Base-by-base conservation (phyloP, 2,113 vertebrate genomes). In the Melanerpes aurifrons region DNA sequence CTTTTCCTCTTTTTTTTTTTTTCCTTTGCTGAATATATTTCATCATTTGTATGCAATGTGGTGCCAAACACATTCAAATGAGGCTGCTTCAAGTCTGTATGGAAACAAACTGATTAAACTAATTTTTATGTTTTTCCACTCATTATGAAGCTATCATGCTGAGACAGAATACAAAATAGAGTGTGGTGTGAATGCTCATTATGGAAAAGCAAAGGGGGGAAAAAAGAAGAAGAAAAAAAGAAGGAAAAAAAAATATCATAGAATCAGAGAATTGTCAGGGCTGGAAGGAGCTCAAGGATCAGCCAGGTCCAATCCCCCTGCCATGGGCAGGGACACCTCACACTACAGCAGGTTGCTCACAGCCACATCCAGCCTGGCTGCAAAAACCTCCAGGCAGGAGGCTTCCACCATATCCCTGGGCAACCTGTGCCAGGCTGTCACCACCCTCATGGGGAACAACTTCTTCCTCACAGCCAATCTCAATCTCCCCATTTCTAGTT, bases 81-180 rank as follows among this genome's bases (percentile, higher is more conserved):
- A 75, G 66, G 43, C 32, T 83, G 35, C 50, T 57, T 81, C 31
- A 89, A 92, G n/a, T 47, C 12, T 32, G 13, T 64, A 50, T 47
- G 37, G 48, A 87, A 92, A 89, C 66, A 91, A 92, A 91, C 35
- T 22, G 32, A 87, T 90, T 64, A 91, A 82, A 77, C 28, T 37
- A 73, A 89, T 95, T 96, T 85, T 95, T 70, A 71, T 85, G 67
- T 45, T 77, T 90, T 80, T 61, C 54, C 28, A 75, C 50, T 86
- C 66, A 50, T 73, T 91, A 77, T 7, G 15, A 50, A 95, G 69
- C 32, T 84, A 78, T 71, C 72, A 68, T 47, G n/a, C 54, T 86
- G 58, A 86, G 67, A 43, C 45, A 87, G 91, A 89, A 84, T 25
- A 62, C 22, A 54, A 94, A 93, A 83, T 73, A 35, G 32, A 83